phyloP scores from a whole-genome alignment of 64 coral and sea anemone genomes.

The Trachythela sp. region DNA sequence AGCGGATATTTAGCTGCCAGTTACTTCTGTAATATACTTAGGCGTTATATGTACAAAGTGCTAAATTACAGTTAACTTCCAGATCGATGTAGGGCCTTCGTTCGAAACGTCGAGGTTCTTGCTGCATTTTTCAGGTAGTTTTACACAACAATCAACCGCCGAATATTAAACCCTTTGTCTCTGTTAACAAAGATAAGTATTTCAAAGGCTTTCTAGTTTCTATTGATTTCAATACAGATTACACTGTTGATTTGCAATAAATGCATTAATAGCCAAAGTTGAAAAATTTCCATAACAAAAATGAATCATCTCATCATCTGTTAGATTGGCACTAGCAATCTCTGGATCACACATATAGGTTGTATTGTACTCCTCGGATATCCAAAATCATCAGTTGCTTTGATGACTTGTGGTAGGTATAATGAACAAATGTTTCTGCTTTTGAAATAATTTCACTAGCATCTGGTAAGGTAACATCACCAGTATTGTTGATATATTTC shows the following conservation, averaged over 20 bases:
- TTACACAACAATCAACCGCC: no score
- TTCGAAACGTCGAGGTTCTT: no score
- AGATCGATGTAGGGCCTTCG: no score
- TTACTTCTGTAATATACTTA: no score
- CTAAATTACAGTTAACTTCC: no score
- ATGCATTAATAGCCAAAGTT: not conserved
- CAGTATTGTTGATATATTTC: not conserved
- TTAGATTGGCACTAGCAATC: not conserved
- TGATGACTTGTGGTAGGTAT: not conserved
- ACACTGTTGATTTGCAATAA: not conserved
- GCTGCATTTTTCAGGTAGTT: no score
- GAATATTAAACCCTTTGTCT: no score
- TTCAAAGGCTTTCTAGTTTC: not conserved
- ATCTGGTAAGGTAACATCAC: not conserved
- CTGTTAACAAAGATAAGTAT: not conserved
- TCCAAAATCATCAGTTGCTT: slow-evolving; percentile 3
- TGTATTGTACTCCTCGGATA: not conserved
- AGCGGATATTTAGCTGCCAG: no score
- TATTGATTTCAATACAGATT: not conserved
- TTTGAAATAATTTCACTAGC: not conserved
- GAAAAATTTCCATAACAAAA: not conserved
- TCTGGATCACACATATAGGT: not conserved
- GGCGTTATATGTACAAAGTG: no score
- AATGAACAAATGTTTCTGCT: not conserved
- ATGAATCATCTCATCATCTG: not conserved